These are phyloP conservation scores for Sturnira hondurensis DNA, from an alignment of 2,113 vertebrate genomes.

Conservation along the genomic window DNA sequence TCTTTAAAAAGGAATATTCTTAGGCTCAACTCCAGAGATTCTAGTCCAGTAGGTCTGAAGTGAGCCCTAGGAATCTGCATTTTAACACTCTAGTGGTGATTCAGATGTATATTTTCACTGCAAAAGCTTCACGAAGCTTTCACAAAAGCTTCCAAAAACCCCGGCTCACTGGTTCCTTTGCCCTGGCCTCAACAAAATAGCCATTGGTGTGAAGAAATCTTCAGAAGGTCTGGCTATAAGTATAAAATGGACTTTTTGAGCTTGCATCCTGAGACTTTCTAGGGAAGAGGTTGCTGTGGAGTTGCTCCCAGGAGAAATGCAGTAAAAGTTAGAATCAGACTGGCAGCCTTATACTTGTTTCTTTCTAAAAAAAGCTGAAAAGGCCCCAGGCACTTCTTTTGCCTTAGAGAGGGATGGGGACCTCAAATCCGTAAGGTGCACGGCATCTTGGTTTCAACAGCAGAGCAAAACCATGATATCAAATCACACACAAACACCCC, in stretches of 20 bases:
- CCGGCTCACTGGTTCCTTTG: background rate
- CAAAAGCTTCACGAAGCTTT: background rate
- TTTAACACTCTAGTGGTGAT: background rate
- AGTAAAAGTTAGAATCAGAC: slow-evolving; percentile 72
- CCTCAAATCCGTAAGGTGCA: slow-evolving; percentile 65
- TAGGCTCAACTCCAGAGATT: background rate
- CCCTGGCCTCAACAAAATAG: background rate
- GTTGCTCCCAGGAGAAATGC: slow-evolving; percentile 71
- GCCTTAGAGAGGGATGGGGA: slow-evolving; percentile 69
- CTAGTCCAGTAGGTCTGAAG: background rate
- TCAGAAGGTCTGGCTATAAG: background rate
- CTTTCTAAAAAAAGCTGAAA: slow-evolving; percentile 75
- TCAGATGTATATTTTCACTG: no score
- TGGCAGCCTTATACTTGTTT: slow-evolving; percentile 76
- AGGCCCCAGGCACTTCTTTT: slow-evolving; percentile 72
- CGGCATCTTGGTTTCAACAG: slow-evolving; percentile 61
- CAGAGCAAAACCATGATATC: slow-evolving; percentile 76
- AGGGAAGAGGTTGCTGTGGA: slow-evolving; percentile 54
- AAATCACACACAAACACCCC: slow-evolving; percentile 69
- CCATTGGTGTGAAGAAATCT: background rate
- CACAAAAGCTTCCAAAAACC: background rate
- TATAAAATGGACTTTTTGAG: slow-evolving; percentile 58
- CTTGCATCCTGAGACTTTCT: slow-evolving; percentile 52
- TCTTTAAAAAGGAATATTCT: background rate
- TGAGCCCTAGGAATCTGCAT: background rate